Evolutionary conservation across 2,888 invertebrate species (phyloP), one percentile per base, ranked within the genome.

Genomic region (Polyploca ridens): DNA sequence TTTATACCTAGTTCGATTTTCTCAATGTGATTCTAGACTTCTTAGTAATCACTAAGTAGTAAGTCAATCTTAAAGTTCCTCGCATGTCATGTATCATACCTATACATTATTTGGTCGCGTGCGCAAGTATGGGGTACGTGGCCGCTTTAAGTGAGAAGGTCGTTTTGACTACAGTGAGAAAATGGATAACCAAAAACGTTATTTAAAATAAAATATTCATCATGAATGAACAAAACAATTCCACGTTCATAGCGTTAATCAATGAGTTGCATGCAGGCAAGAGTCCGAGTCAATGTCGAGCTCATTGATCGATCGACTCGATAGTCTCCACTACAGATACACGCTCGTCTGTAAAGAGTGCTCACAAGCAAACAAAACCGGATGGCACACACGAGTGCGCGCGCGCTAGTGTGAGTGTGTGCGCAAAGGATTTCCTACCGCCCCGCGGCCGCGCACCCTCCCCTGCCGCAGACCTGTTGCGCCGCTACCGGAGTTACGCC

Each of bases 401-500:
- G 58, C 65, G 69, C 66, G 58, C 46, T 19, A 74, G 91, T 91
- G 91, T 89, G 91, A 72, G 89, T 85, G 82, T 86, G 86, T 90
- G 85, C 84, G 89, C 88, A 89, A 90, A 92, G 90, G 91, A 91
- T 91, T 91, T 92, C 93, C 91, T 91, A 90, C 92, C 89, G 85
- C 85, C 87, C 90, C 89, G 84, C 90, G 83, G 80, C 85, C 83
- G 78, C 83, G 76, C 84, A 69, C 75, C 65, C 63, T 81, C 90
- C 90, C 87, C 89, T 87, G 89, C 88, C 91, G 90, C 94, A 86
- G 93, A 93, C 93, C 93, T 93, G 93, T 93, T 94, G 90, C 89
- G 89, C 88, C 84, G 94, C 94, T 94, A 94, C 94, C 90, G 93
- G 94, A 93, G 93, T 94, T 94, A 94, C 94, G 93, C 94, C 90